phyloP scores from a whole-genome alignment of 2,797 vertebrate genomes.

The Sebastes baramenuke region DNA sequence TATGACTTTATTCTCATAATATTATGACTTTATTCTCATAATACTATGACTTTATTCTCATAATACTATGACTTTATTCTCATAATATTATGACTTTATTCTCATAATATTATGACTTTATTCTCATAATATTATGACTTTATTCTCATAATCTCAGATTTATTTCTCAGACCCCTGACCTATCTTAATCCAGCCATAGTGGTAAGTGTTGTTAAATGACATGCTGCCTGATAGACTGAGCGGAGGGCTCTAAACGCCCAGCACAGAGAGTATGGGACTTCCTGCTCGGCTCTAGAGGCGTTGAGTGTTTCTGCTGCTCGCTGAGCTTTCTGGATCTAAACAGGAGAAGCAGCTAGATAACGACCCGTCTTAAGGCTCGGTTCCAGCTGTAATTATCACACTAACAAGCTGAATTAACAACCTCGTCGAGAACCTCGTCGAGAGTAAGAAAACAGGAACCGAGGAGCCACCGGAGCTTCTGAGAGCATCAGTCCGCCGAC shows the following conservation, averaged over 20 bases:
- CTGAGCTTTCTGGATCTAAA: conserved; percentile 22
- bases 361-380: background rate
- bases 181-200: no score
- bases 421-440: conserved; percentile 14
- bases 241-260: background rate
- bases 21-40: no score
- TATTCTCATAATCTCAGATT: no score
- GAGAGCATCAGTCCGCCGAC: conserved; percentile 16
- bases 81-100: no score
- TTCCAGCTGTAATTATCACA: background rate
- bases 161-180: rapidly evolving
- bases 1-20: no score
- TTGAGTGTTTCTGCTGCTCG: conserved; percentile 17
- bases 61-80: no score
- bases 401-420: background rate
- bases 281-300: conserved; percentile 61
- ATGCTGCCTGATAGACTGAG: conserved; percentile 34
- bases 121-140: no score
- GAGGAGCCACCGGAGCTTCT: background rate
- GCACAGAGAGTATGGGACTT: conserved; percentile 38
- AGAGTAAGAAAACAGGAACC: conserved; percentile 2
- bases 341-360: background rate
- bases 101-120: no score
- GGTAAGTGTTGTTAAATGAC: no score
- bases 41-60: no score